Evolutionary conservation across 1,140 invertebrate genomes (phyloP), one percentile per base, ranked within the genome.

Genomic region (Apolygus lucorum): DNA sequence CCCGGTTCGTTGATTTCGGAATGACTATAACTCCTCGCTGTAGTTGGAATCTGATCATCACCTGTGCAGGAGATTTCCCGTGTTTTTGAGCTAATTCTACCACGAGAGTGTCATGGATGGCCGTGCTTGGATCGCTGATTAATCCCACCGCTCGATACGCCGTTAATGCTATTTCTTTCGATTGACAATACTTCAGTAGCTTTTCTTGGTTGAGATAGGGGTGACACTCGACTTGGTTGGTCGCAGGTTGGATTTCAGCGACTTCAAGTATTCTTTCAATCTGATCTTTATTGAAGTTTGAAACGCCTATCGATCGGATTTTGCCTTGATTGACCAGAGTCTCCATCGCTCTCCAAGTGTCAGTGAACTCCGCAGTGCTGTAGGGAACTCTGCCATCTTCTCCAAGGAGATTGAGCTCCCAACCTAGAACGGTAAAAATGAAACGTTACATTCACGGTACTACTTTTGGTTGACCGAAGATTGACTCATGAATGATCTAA

Each of bases 321-420:
- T 92, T 79, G 1, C 91, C 91, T 67, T 86, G 79, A 25, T 84
- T 80, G 1, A 88, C 85, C 59, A 89, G 84, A 42, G 87, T 82
- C 79, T 96, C 93, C 85, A 96, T 84, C 29, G 85, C 92, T 78
- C 84, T 87, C 93, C 93, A 98, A 0, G 93, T 93, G 74, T 95
- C 92, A 22, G 93, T 73, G 34, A 42, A 42, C 17, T 42, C 34
- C 17, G 34, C 34, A 17, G 4, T 17, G 34, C 34, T 42, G 17
- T 42, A 42, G 17, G 34, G 22, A 8, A 59, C 13, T 59, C 22
- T 11, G 8, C 54, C 54, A 21, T 59, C 54, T 11, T 8, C 11
- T 4, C 26, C 54, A 26, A 54, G 52, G 22, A 80, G 81, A 22
- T 82, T 78, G 25, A 82, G 71, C 2, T 76, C 74, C 8, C 71